A percentile compares a stretch with the other conserved stretches of the same genome.
These are phyloP conservation scores for Nannoperca australis DNA, from an alignment of 2,797 vertebrate genomes.

Conservation along the genomic window DNA sequence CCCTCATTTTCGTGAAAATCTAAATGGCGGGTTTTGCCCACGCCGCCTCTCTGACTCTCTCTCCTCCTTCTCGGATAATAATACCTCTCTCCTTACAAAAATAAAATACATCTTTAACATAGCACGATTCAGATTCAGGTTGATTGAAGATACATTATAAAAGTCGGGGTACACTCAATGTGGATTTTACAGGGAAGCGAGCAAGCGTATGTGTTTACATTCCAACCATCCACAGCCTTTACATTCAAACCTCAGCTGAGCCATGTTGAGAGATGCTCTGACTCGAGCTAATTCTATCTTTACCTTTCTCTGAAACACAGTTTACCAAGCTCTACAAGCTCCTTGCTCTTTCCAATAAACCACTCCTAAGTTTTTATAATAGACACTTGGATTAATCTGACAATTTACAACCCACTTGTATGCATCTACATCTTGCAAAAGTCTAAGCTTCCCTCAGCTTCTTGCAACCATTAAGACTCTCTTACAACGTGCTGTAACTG, in stretches of 20 bases:
- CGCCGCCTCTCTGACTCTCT: slow-evolving; percentile 25
- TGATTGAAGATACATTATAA: slow-evolving; percentile 53
- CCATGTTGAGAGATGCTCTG: background rate
- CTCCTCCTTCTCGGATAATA: slow-evolving; percentile 54
- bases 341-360: slow-evolving; percentile 9
- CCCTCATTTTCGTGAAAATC: slow-evolving; percentile 78
- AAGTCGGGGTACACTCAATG: slow-evolving; percentile 33
- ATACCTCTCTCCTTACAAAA: slow-evolving; percentile 79
- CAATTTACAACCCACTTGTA: background rate
- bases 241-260: slow-evolving; percentile 60
- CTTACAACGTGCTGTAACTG: background rate
- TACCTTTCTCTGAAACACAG: background rate
- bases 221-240: slow-evolving; percentile 52
- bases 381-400: background rate
- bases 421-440: slow-evolving; percentile 20
- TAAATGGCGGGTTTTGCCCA: slow-evolving; percentile 65
- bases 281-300: background rate
- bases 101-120: slow-evolving; percentile 76
- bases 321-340: slow-evolving; percentile 5
- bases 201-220: slow-evolving; percentile 54
- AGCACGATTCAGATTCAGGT: slow-evolving; percentile 51
- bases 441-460: slow-evolving; percentile 3
- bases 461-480: slow-evolving; percentile 12
- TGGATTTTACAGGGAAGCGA: slow-evolving; percentile 27
- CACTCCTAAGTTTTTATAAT: background rate